Percentiles rank a stretch among this genome's conserved stretches.
Conservation (phyloP, 2,888 invertebrate species). For the Pimpla rufipes region DNA sequence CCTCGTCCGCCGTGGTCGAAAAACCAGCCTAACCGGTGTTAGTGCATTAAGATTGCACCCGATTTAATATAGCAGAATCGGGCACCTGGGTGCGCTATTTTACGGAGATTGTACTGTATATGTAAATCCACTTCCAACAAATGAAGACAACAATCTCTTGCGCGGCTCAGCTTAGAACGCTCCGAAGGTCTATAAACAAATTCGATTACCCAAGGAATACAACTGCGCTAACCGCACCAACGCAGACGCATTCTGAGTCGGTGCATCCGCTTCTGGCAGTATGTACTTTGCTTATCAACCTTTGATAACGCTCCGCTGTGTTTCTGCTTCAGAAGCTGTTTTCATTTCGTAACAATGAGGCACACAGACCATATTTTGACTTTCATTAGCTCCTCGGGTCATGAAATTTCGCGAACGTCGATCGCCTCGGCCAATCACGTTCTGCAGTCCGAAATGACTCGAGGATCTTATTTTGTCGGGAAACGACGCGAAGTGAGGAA, state of each 20-base stretch:
- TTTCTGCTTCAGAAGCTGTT: not conserved
- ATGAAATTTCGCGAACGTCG: not conserved
- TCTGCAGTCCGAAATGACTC: not conserved
- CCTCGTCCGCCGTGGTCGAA: no score
- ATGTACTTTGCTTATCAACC: not conserved
- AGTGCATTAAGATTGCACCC: no score
- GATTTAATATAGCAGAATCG: no score
- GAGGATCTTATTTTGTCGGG: not conserved
- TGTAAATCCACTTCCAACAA: conserved; percentile 12
- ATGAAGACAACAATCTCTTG: conserved; percentile 15
- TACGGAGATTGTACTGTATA: not conserved
- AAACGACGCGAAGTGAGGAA: not conserved
- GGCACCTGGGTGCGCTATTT: no score
- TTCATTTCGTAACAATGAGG: not conserved
- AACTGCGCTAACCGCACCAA: not conserved
- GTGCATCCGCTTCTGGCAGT: not conserved
- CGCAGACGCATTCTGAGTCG: not conserved
- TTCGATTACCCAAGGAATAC: conserved; percentile 22
- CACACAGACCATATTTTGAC: not conserved
- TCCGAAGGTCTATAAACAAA: conserved; percentile 22
- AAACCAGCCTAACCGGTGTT: no score
- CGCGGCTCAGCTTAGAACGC: not conserved
- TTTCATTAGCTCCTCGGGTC: not conserved
- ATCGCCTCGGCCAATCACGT: conserved; percentile 19
- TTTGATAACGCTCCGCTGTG: not conserved